A percentile compares a stretch with the other conserved stretches of the same genome.
Evolutionary conservation across 2,797 vertebrate species (phyloP).

Genomic region (Sebastes miniatus): DNA sequence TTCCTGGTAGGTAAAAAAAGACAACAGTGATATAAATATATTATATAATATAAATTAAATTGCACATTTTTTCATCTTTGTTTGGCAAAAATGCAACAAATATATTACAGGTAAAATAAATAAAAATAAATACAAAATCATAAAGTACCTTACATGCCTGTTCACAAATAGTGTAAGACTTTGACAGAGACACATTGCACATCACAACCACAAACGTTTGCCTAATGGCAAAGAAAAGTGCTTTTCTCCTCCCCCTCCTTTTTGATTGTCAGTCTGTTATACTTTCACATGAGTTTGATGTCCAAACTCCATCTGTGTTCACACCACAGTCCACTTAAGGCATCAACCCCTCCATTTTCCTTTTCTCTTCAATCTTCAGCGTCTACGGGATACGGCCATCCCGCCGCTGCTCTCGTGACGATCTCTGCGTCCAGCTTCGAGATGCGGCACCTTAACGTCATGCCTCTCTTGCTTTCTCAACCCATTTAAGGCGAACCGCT

Average conservation of each 20-base stretch:
- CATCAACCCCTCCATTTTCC: neutral
- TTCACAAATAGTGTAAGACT: constrained; percentile 39
- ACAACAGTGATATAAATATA: constrained; percentile 54
- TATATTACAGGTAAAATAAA: constrained; percentile 56
- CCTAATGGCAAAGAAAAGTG: constrained; percentile 52
- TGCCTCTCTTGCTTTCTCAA: constrained; percentile 20
- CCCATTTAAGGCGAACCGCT: constrained; percentile 17
- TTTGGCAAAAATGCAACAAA: constrained; percentile 52
- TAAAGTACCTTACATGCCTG: constrained; percentile 9
- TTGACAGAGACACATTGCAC: constrained; percentile 44
- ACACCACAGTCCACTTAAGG: constrained; percentile 16
- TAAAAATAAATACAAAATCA: constrained; percentile 63
- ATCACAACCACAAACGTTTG: constrained; percentile 42
- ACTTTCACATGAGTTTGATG: neutral
- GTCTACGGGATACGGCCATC: neutral
- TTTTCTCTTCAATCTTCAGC: neutral
- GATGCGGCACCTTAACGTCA: constrained; percentile 11
- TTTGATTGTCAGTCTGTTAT: constrained; percentile 31
- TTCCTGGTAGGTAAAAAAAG: constrained; percentile 46
- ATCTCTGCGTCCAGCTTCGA: neutral
- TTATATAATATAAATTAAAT: constrained; percentile 46
- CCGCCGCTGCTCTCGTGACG: neutral
- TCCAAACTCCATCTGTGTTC: neutral
- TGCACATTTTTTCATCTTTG: constrained; percentile 36
- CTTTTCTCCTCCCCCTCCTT: constrained; percentile 10